Evolutionary conservation across 2,888 invertebrate species (phyloP), one percentile per base, ranked within the genome.

Genomic region (Oligia fasciuncula): DNA sequence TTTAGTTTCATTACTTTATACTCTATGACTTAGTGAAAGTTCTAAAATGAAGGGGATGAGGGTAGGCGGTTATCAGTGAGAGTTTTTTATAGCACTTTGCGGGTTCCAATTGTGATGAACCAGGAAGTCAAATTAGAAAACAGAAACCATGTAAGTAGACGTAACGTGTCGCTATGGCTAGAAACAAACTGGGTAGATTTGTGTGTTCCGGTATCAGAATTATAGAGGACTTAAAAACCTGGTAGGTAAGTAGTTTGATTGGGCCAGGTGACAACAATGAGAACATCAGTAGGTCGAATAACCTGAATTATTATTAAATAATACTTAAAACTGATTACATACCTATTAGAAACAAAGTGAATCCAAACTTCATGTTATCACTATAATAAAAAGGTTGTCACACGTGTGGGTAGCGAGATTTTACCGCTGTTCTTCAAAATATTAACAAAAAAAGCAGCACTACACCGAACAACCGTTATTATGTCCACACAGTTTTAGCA

Each of bases 311-410:
- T 46, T 5, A 57, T 13, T 23, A 11, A 40, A 62, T 14, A 65
- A 46, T 35, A 76, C 11, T 29, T 29, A 29, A 29, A 69, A 72
- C 4, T 67, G 46, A 62, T 57, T 81, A 89, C 89, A 67, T 88
- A 92, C 92, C 92, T 35, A 91, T 70, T 73, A 91, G 51, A 69
- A 92, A 62, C 19, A 90, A 77, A 76, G 77, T 85, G 51, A 80
- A 76, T 86, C 73, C 83, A 76, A 89, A 79, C 84, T 86, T 90
- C 93, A 92, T 92, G 23, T 60, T 74, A 60, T 23, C 66, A 66
- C 67, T 70, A 11, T 49, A 62, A 40, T 40, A 49, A 65, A 57
- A 73, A 72, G 60, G 73, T 70, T 19, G 43, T 57, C 43, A 51
- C 78, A 79, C 86, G 71, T 72, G 69, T 63, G 43, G 46, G 62